phyloP scores from a whole-genome alignment of 2,797 vertebrate species.

The Gymnoscopelus microlampas region DNA sequence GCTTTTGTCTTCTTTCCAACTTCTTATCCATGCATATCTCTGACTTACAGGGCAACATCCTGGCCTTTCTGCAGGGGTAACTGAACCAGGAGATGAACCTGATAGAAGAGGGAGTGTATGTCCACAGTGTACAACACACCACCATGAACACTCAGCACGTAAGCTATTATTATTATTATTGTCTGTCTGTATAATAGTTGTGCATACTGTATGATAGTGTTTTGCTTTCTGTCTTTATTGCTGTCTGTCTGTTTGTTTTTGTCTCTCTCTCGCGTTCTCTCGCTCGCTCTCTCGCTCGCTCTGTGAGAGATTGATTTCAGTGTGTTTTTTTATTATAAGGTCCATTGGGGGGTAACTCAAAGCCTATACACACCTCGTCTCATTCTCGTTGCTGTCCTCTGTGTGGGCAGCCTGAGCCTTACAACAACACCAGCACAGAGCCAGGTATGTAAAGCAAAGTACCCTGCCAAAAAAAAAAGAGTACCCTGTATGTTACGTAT shows the following conservation, averaged over 20 bases:
- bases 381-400: slow-evolving; percentile 33
- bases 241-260: neutral
- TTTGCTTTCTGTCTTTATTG: neutral
- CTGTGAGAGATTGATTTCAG: too few species aligned
- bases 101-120: slow-evolving; percentile 36
- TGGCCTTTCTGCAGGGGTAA: slow-evolving; percentile 6
- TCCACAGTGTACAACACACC: slow-evolving; percentile 31
- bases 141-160: slow-evolving; percentile 34
- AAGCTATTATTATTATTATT: slow-evolving; percentile 6
- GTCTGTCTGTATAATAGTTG: neutral
- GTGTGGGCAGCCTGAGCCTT: slow-evolving; percentile 31
- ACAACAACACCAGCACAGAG: slow-evolving; percentile 16
- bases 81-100: slow-evolving; percentile 33
- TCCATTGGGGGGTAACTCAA: slow-evolving; percentile 31
- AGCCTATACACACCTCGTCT: neutral
- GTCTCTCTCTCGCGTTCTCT: slow-evolving; percentile 8
- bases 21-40: neutral
- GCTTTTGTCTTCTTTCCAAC: too few species aligned
- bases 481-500: too few species aligned
- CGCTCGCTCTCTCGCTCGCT: too few species aligned
- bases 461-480: too few species aligned
- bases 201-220: neutral
- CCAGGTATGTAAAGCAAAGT: slow-evolving; percentile 45
- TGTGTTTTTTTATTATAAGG: neutral
- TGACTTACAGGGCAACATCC: slow-evolving; percentile 46